A percentile compares a stretch with the other conserved stretches of the same genome.
phyloP scores from a whole-genome alignment of 2,113 vertebrate species.

The Eulemur rufifrons region DNA sequence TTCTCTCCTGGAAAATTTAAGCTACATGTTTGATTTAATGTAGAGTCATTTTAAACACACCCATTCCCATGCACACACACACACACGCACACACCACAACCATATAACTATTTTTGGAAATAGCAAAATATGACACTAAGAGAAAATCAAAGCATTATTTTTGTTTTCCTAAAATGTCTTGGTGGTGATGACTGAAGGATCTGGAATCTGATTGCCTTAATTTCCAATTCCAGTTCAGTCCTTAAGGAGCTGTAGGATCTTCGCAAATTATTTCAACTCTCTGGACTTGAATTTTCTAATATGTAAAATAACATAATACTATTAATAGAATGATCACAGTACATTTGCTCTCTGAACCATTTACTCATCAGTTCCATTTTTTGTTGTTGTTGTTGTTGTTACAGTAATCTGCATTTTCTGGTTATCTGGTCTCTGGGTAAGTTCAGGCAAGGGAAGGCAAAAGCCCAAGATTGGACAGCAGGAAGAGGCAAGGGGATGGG shows the following conservation, averaged over 20 bases:
- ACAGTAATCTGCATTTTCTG: neutral
- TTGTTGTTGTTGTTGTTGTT: neutral
- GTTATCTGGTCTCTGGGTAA: neutral
- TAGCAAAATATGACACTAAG: neutral
- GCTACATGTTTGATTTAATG: neutral
- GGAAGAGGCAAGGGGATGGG: accelerated
- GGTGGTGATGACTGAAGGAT: neutral
- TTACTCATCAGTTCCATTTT: neutral
- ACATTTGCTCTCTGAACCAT: neutral
- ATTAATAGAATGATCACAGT: neutral
- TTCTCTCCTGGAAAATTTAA: neutral
- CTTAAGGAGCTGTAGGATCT: neutral
- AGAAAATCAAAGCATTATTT: neutral
- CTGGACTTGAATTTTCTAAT: neutral
- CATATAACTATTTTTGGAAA: neutral
- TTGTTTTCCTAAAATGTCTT: neutral
- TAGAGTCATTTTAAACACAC: neutral
- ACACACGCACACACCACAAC: neutral
- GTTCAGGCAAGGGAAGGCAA: neutral
- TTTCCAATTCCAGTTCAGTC: neutral
- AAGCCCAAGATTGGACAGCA: neutral
- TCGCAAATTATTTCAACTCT: neutral
- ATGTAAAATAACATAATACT: neutral
- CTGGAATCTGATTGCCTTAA: neutral
- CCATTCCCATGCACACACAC: neutral